These are phyloP conservation scores for Acronicta leporina DNA, from an alignment of 2,888 invertebrate genomes.

Conservation along the genomic window DNA sequence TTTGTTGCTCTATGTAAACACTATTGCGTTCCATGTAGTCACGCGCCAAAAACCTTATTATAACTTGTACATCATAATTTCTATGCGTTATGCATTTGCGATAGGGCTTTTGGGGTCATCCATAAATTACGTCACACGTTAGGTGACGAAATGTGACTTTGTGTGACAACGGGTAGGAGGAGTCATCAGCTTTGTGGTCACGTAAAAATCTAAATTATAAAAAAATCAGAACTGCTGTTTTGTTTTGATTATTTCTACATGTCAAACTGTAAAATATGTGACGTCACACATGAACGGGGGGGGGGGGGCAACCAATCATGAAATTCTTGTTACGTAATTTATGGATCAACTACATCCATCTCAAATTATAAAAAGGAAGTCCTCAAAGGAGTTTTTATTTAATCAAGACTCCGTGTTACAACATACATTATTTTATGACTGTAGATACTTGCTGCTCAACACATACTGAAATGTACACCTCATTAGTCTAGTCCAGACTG, in stretches of 20 bases:
- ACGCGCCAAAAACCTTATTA: constrained; percentile 57
- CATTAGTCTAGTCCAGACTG: not conserved
- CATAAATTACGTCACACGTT: no score
- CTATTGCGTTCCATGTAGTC: constrained; percentile 65
- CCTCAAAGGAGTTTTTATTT: not conserved
- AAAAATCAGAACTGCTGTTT: no score
- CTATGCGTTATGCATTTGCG: constrained; percentile 11
- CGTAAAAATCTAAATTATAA: no score
- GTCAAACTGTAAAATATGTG: no score
- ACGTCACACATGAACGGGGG: no score
- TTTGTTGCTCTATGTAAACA: constrained; percentile 75
- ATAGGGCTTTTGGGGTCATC: constrained; percentile 2
- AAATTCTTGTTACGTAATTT: no score
- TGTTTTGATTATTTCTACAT: no score
- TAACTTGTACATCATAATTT: constrained; percentile 15
- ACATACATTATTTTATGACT: not conserved
- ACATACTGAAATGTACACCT: not conserved
- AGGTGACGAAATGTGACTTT: no score
- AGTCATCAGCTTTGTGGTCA: no score
- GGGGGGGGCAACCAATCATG: no score
- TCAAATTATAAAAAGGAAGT: constrained; percentile 8
- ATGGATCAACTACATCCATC: no score
- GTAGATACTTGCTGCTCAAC: not conserved
- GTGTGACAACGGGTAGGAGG: no score
- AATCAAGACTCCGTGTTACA: not conserved